Evolutionary conservation across 2,888 invertebrate genomes (phyloP).

Genomic region (Dermolepida albohirtum): DNA sequence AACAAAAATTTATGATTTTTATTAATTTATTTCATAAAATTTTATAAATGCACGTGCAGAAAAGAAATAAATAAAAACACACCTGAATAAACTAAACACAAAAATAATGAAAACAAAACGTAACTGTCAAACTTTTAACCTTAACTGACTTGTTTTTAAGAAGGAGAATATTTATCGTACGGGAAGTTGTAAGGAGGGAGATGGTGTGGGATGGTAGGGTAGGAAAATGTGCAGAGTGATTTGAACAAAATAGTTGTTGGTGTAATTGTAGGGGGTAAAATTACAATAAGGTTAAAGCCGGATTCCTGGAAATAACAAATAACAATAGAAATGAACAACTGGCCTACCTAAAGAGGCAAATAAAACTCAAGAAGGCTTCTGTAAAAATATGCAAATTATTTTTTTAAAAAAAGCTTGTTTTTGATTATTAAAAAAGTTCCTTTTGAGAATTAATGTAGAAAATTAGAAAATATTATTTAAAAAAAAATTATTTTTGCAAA

Average conservation of each 20-base stretch:
- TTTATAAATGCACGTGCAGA: conserved; percentile 16
- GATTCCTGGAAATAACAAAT: conserved; percentile 24
- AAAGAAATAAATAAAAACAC: conserved; percentile 21
- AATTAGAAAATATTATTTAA: no score
- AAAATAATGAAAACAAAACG: conserved; percentile 29
- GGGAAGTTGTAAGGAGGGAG: conserved; percentile 14
- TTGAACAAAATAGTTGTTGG: conserved; percentile 12
- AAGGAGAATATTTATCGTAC: conserved; percentile 9
- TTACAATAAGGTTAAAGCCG: conserved; percentile 27
- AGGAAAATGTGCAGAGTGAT: conserved; percentile 1
- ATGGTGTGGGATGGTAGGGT: no score
- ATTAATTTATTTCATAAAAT: conserved; percentile 39
- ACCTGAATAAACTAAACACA: conserved; percentile 17
- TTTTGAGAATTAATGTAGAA: no score
- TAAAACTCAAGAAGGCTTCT: neutral
- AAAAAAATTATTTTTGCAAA: no score
- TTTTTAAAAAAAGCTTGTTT: no score
- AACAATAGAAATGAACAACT: neutral
- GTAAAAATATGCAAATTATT: no score
- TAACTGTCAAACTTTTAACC: no score
- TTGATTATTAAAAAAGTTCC: no score
- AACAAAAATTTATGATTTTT: conserved; percentile 49
- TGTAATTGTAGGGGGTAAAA: conserved; percentile 19
- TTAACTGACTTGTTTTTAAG: neutral
- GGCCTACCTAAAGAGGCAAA: no score